These are phyloP conservation scores for Dicycla oo DNA, from an alignment of 2,888 invertebrate genomes.

Conservation along the genomic window DNA sequence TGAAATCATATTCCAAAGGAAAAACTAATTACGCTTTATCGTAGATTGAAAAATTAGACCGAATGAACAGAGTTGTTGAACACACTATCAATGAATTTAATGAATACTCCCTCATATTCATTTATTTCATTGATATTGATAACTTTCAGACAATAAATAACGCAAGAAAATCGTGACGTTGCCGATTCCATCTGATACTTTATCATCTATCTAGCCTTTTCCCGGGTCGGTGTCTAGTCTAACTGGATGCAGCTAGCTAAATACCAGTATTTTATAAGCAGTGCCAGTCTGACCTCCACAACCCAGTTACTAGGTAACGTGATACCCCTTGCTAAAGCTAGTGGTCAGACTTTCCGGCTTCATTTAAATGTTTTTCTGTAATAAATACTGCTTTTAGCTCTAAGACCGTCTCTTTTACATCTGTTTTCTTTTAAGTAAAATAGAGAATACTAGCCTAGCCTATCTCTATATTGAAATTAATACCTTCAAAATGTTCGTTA, in stretches of 20 bases:
- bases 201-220: too few species aligned
- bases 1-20: conserved; percentile 24
- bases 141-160: too few species aligned
- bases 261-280: too few species aligned
- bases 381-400: too few species aligned
- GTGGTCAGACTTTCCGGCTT: not conserved
- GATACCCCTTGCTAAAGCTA: not conserved
- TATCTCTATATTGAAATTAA: not conserved
- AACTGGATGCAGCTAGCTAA: too few species aligned
- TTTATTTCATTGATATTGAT: too few species aligned
- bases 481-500: not conserved
- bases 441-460: not conserved
- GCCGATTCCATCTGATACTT: not conserved
- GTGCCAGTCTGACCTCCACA: too few species aligned
- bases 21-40: conserved; percentile 3
- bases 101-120: too few species aligned
- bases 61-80: not conserved
- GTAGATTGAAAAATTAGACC: not conserved
- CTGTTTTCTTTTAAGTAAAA: not conserved
- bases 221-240: too few species aligned
- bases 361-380: not conserved
- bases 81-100: not conserved
- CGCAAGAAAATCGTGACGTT: not conserved
- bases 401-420: not conserved
- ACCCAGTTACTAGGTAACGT: too few species aligned